Base-by-base conservation (phyloP, 2,797 vertebrate species). In the Thripadectes ignobilis region DNA sequence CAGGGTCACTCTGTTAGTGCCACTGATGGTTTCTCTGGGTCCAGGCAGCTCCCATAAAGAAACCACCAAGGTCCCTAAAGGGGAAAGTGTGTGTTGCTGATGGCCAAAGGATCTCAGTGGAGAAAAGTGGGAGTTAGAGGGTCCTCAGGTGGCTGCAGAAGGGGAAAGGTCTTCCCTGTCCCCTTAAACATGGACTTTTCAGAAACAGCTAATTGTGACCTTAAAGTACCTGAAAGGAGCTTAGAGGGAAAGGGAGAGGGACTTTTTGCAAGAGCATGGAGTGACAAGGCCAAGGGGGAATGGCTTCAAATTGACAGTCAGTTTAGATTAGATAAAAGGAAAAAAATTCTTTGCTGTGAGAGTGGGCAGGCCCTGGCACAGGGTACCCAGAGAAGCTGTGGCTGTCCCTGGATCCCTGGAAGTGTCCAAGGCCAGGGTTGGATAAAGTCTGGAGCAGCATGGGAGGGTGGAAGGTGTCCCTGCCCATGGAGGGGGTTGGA, bases 21-120 rank as follows among this genome's bases (percentile, higher is more conserved):
- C 59, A 26, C 16, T 8, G 22, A 4, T 34, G 19, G 4, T 48
- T 78, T 46, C 21, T 45, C 57, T 19, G 57, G 23, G 30, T 68
- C 46, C 23, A 19, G 41, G 18, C 45, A 73, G 45, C 36, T 63
- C 30, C 38, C 27, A 17, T 9, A 9, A 54, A 38, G 59, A 85
- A 38, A 15, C 0, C 26, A 73, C n/a, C 17, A 5, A 59, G 18
- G 22, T 12, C 0, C 11, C 7, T 32, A 14, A 69, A 43, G 22
- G 22, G 18, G 23, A 14, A 34, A 10, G 8, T 1, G 13, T 1
- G 13, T 52, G 24, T 8, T 39, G 13, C 5, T 39, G 41, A 29
- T 38, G 43, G 43, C 30, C 18, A 6, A 3, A 41, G 43, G 45
- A 69, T 65, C n/a, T 77, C 22, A 69, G 62, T 1, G 0, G 41